Evolutionary conservation across 37 sponge, comb jelly and placozoan genomes (phyloP), one percentile per base, ranked within the genome.

Genomic region (Lycopodina hypogea): DNA sequence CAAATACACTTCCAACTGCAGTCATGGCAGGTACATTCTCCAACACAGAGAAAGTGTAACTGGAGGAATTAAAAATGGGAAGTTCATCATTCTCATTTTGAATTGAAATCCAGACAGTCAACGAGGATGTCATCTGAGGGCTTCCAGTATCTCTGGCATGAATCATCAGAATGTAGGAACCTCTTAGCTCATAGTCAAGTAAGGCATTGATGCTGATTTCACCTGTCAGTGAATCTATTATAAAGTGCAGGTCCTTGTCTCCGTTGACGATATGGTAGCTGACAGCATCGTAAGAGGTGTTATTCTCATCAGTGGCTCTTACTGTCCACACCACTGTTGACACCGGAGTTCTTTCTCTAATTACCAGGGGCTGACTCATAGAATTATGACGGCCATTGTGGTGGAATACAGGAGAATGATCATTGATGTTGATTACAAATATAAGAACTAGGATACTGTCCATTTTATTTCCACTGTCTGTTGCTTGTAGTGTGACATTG

Each of bases 141-240:
- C 74, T 69, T 7, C 96, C 96, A 2, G 68, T 77, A 71, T 95
- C 96, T 55, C 34, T 69, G 37, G 92, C 96, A 36, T 55, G 14
- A 7, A 95, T 64, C 3, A 38, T 76, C 51, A 95, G 73, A 1
- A 22, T 42, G 64, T 95, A 88, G 17, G 12, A 4, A 0, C 57
- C 23, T 1, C 34, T 37, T n/a, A 29, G 65, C 42, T 95, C 93
- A 83, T 68, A 87, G 58, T 92, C 87, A 0, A 95, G 77, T 19
- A 17, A 1, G 22, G 28, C 32, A 26, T 36, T 39, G 29, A 89
- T 42, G 22, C 19, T 64, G 35, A 92, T 69, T 41, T 59, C 77
- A 60, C 96, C 96, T 39, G 75, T 77, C 35, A 55, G 69, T 4
- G 84, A 51, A 36, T 95, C 81, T 32, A 95, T 84, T 17, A 38